Evolutionary conservation across 2,888 invertebrate species (phyloP), one percentile per base, ranked within the genome.

Genomic region (Dysmachus trigonus): DNA sequence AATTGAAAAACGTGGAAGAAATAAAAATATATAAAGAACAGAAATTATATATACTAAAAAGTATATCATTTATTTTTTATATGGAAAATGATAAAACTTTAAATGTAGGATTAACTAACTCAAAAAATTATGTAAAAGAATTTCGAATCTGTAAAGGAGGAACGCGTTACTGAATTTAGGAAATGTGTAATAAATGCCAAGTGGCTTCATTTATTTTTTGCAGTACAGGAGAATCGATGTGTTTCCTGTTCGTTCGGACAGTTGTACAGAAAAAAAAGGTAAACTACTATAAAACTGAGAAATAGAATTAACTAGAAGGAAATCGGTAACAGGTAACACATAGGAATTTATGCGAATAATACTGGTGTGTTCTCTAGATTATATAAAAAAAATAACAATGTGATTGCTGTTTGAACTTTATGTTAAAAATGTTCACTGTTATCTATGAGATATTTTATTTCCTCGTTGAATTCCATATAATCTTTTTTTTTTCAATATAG

Each of bases 61-160:
- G 81, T 81, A 81, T 81, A 81, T 81, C 81, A 81, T 81, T 81
- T 81, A 81, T 81, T 81, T 81, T 81, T 81, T 81, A 81, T 81
- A 81, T 81, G 81, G 33, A 53, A 81, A 81, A 81, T 81, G 81
- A 81, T 81, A 27, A 81, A 81, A 81, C 81, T 81, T 53, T 81
- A 81, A 79, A 51, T 8, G 53, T 81, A 81, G 81, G n/a, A 31
- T 53, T 33, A 81, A 31, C 18, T 81, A 81, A 27, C 13, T 81
- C 15, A 81, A 81, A 53, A 7, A 62, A 62, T 10, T 47, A 47
- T 47, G 33, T 15, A 53, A 81, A 81, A 33, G 8, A 62, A 81
- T 18, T 41, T 81, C 13, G 76, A n/a, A 2, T 15, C 31, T 31
- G 7, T 81, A 31, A 18, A 79, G 27, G n/a, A 30, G 33, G 62